phyloP scores from a whole-genome alignment of 2,797 vertebrate genomes.

The Balearica regulorum region DNA sequence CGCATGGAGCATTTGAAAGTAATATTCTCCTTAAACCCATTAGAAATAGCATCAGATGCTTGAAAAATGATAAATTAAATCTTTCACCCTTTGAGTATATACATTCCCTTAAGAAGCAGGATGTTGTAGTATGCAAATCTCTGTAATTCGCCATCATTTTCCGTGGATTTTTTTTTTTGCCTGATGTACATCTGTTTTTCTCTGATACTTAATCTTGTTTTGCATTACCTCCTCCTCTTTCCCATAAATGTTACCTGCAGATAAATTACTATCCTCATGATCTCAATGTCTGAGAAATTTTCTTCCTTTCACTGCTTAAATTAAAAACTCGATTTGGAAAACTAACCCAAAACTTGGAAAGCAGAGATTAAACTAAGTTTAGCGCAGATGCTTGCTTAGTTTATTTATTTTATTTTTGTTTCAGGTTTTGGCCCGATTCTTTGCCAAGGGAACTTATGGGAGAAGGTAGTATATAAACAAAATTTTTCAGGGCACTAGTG shows the following conservation, averaged over 20 bases:
- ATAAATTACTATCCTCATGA: not conserved
- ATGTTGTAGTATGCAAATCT: not conserved
- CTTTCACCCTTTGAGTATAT: not conserved
- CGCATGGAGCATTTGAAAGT: not conserved
- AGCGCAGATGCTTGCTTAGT: not conserved
- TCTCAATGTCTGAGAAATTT: not conserved
- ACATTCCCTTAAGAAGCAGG: not conserved
- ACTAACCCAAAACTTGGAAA: not conserved
- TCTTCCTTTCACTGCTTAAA: not conserved
- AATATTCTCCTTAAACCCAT: not conserved
- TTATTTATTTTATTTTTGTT: not conserved
- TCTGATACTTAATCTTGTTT: constrained; percentile 2
- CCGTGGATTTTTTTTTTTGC: not conserved
- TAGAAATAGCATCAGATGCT: not conserved
- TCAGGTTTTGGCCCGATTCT: not conserved
- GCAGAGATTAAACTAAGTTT: not conserved
- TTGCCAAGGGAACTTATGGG: not conserved
- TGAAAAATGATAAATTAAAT: not conserved
- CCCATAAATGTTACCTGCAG: not conserved
- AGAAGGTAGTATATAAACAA: not conserved
- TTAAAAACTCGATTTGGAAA: not conserved
- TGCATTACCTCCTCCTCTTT: not conserved
- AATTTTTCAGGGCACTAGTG: not conserved
- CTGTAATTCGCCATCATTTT: not conserved
- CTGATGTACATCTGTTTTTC: not conserved